Base-by-base conservation (phyloP, 2,888 invertebrate species). In the Drosophila meridionalis region DNA sequence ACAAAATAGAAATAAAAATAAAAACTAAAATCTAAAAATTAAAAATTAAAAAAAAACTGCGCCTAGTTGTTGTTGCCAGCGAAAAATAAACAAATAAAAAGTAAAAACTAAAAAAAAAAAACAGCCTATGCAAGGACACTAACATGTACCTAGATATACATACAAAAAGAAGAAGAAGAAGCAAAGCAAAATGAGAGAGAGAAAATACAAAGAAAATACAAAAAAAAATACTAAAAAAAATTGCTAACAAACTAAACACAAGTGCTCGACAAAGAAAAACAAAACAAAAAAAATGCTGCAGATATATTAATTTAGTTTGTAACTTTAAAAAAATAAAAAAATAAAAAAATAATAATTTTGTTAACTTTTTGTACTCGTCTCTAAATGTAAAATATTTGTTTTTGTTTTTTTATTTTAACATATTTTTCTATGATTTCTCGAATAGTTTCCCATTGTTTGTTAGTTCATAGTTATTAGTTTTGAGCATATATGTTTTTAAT, bases 61-160 rank as follows among this genome's bases (percentile, higher is more conserved):
- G 84, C 82, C 79, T 78, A 87, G 47, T 81, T 83, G 84, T 87
- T 85, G 78, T 77, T 89, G 81, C 79, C 80, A 71, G 78, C 73
- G 72, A 59, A 66, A 66, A 55, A 60, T 52, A 73, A 72, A 69
- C 9, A 58, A 58, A 9, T 45, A 43, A 57, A 40, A 43, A 34
- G 4, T 45, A 45, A 34, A 36, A 36, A 34, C 9, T 34, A 28
- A 58, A 45, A 34, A 40, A 34, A 40, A 72, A 80, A 70, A 70
- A 75, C 81, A 79, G 89, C 87, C 86, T 90, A 86, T 78, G 89
- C 84, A 89, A 90, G 87, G 90, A 90, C 87, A 87, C 90, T 90
- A 89, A 87, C 89, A 87, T 87, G 90, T 87, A 90, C 90, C 90
- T 90, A 87, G 89, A 88, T 86, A 88, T 86, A 87, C 79, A 87